Conservation (phyloP, 1,140 invertebrate species). For the Bombus confusus region DNA sequence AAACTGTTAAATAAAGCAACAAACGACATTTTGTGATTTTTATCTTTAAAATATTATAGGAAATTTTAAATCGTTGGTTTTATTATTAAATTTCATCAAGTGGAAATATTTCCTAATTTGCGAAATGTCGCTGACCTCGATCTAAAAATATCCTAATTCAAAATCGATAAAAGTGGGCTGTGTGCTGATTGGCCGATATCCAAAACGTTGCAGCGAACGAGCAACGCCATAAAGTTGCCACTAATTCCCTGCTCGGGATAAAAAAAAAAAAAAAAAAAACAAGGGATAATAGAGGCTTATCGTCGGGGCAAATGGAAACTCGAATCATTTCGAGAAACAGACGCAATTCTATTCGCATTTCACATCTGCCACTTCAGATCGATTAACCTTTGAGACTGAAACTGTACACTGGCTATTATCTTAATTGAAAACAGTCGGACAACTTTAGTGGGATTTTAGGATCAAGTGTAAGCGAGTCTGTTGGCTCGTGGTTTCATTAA, state of each 20-base stretch:
- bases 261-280: not conserved
- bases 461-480: slow-evolving; percentile 15
- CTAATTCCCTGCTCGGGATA: not conserved
- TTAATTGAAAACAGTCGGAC: slow-evolving; percentile 46
- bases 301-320: not conserved
- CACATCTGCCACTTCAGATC: slow-evolving; percentile 24
- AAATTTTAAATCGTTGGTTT: not conserved
- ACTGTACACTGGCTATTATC: slow-evolving; percentile 33
- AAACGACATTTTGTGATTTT: not conserved
- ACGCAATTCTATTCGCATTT: slow-evolving; percentile 13
- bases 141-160: not conserved
- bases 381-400: slow-evolving; percentile 13
- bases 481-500: slow-evolving; percentile 22
- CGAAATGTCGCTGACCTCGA: too few relatives aligned
- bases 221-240: not conserved
- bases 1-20: not conserved
- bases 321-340: not conserved
- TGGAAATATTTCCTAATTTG: not conserved
- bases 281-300: slow-evolving; percentile 7
- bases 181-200: slow-evolving; percentile 15
- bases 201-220: slow-evolving; percentile 8
- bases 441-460: slow-evolving; percentile 26
- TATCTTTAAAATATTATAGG: not conserved
- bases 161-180: not conserved
- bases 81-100: not conserved